Conservation (phyloP, 1,140 invertebrate species). For the Chironomus striatipennis region DNA sequence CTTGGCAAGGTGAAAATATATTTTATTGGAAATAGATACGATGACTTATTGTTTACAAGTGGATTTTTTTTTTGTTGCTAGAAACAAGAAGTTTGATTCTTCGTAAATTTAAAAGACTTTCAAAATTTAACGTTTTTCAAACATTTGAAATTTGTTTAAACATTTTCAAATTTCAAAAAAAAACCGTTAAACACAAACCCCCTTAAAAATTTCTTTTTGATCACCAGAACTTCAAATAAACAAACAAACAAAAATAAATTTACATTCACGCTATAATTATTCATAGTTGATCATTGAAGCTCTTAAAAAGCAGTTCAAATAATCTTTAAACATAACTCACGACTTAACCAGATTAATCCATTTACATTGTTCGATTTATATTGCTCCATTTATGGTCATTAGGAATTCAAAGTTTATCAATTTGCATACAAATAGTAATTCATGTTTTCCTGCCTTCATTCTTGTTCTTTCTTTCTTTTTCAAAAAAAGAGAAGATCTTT, state of each 20-base stretch:
- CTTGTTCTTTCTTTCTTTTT: not conserved
- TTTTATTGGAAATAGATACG: not conserved
- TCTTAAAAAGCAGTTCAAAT: not conserved
- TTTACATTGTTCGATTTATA: not conserved
- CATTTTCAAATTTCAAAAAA: no score
- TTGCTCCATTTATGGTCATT: slow-evolving; percentile 12
- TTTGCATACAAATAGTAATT: slow-evolving; percentile 23
- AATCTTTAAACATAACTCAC: not conserved
- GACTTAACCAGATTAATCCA: not conserved
- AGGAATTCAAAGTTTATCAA: not conserved
- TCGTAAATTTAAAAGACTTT: no score
- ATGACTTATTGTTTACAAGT: no score
- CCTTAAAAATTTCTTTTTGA: no score
- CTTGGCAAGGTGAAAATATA: slow-evolving; percentile 23
- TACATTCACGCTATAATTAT: no score
- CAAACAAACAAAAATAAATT: no score
- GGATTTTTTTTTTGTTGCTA: no score
- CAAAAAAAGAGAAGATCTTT: no score
- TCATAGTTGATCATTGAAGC: no score
- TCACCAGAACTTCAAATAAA: no score
- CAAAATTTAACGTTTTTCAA: not conserved
- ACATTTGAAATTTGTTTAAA: not conserved
- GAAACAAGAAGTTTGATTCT: no score
- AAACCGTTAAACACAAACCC: no score
- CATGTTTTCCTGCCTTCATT: not conserved